phyloP scores from a whole-genome alignment of 2,888 invertebrate genomes.

The Phasia obesa region DNA sequence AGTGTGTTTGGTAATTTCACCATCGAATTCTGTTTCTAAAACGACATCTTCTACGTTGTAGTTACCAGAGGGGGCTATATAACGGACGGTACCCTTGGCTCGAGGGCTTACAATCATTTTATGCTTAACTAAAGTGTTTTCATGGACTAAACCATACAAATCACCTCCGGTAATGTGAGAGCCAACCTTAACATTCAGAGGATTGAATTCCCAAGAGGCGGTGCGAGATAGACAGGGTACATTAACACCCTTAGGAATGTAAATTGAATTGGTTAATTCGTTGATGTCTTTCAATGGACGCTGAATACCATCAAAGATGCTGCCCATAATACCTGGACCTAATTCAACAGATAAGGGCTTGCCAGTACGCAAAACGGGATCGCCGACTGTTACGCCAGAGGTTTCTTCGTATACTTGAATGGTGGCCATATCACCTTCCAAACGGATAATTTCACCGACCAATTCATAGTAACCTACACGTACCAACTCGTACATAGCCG shows the following conservation, averaged over 20 bases:
- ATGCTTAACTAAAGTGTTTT: conserved; percentile 98
- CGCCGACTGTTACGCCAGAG: conserved; percentile 99
- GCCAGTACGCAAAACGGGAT: conserved; percentile 98
- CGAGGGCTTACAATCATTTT: conserved; percentile 97
- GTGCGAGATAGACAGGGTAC: conserved; percentile 93
- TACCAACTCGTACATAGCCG: conserved; percentile 99
- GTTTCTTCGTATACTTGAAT: conserved; percentile 99
- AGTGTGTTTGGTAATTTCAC: conserved; percentile 93
- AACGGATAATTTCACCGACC: conserved; percentile 99
- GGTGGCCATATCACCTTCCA: conserved; percentile 99
- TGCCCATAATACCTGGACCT: conserved; percentile 99
- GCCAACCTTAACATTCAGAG: conserved; percentile 93
- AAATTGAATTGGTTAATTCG: conserved; percentile 96
- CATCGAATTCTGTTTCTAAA: conserved; percentile 99
- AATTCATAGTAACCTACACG: conserved; percentile 98
- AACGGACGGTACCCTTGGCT: conserved; percentile 97
- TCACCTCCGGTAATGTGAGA: conserved; percentile 99
- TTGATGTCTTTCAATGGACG: conserved; percentile 98
- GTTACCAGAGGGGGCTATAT: conserved; percentile 95
- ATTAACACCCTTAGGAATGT: conserved; percentile 99
- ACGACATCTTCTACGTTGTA: conserved; percentile 98
- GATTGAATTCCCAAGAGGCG: conserved; percentile 95
- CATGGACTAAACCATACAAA: conserved; percentile 96
- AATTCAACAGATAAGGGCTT: conserved; percentile 99
- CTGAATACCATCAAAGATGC: conserved; percentile 99